phyloP scores from a whole-genome alignment of 2,113 vertebrate species.

The Phoenicopterus ruber region DNA sequence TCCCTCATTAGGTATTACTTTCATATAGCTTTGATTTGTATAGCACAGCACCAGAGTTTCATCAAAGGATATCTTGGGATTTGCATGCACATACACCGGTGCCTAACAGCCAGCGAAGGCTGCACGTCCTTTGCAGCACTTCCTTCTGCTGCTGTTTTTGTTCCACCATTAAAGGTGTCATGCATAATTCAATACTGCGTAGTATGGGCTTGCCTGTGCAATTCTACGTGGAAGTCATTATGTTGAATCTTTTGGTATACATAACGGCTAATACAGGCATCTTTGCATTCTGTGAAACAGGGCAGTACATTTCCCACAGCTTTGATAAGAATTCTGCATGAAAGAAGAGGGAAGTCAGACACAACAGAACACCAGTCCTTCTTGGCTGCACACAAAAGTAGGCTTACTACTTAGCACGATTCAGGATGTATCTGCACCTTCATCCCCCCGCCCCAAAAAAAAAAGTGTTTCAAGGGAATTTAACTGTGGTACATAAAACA shows the following conservation, averaged over 20 bases:
- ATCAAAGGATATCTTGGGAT: slow-evolving; percentile 30
- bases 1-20: slow-evolving; percentile 31
- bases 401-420: neutral
- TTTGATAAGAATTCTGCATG: neutral
- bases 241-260: neutral
- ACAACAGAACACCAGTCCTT: neutral
- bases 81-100: neutral
- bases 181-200: slow-evolving; percentile 32
- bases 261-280: neutral
- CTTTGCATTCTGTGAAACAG: neutral
- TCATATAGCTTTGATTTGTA: slow-evolving; percentile 13
- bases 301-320: neutral
- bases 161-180: slow-evolving; percentile 42
- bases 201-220: neutral
- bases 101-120: neutral
- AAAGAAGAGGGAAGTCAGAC: neutral
- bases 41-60: neutral
- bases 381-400: neutral
- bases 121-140: neutral
- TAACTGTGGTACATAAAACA: neutral
- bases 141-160: slow-evolving; percentile 38
- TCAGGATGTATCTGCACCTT: neutral
- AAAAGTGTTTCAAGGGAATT: neutral
- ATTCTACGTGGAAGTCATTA: neutral
- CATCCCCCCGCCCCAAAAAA: neutral